Percentiles rank a stretch among this genome's conserved stretches.
Evolutionary conservation across 2,888 invertebrate genomes (phyloP).

Genomic region (Hartigia nigra): DNA sequence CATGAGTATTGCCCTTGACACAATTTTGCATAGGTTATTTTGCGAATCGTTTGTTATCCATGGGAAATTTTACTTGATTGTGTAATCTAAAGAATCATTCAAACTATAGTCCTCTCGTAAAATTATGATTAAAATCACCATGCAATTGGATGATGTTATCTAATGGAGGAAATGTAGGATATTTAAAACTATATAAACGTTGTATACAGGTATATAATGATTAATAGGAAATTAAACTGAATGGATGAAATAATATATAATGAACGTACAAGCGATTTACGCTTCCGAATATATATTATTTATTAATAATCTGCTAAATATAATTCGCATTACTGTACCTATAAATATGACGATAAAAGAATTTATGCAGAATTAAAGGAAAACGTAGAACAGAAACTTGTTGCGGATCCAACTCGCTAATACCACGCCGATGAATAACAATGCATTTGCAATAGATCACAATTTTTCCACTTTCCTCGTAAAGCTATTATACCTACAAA

Average conservation of each 20-base stretch:
- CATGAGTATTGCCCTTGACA: not conserved
- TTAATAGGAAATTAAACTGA: not conserved
- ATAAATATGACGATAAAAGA: constrained; percentile 20
- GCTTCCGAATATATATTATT: not conserved
- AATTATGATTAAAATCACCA: not conserved
- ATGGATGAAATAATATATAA: not conserved
- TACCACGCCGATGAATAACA: not conserved
- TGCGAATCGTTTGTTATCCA: not conserved
- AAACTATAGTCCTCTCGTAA: too few species aligned
- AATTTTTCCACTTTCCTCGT: not conserved
- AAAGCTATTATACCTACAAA: not conserved
- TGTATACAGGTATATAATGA: too few species aligned
- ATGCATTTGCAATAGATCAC: not conserved
- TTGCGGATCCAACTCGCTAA: not conserved
- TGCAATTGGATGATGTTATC: not conserved
- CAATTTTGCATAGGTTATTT: not conserved
- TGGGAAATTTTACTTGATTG: not conserved
- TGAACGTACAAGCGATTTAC: not conserved
- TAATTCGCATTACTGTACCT: constrained; percentile 8
- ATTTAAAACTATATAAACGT: too few species aligned
- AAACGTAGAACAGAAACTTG: not conserved
- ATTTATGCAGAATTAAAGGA: constrained; percentile 29
- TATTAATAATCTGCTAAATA: constrained; percentile 22
- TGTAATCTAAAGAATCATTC: not conserved
- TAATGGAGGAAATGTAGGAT: not conserved